Evolutionary conservation across 2,888 invertebrate genomes (phyloP), one percentile per base, ranked within the genome.

Genomic region (Cremastobaeus sp.): DNA sequence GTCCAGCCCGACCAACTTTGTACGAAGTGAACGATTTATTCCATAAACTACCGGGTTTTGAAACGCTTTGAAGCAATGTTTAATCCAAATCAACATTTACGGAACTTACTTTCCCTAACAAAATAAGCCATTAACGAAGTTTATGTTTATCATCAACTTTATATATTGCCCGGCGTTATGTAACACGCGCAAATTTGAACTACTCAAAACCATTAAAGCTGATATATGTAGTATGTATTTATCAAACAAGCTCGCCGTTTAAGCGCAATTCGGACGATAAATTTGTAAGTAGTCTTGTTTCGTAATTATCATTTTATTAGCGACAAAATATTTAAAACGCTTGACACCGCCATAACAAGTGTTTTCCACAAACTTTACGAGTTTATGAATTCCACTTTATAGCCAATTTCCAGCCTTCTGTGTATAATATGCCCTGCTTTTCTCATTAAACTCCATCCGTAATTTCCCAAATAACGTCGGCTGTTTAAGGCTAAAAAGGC

Each of bases 101-200:
- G 39, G 28, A 47, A 54, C 60, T 60, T 55, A 60, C 41, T 62
- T 55, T 70, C 15, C 12, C 28, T 34, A 54, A 62, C 35, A 48
- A 62, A 70, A 70, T 62, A 70, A 62, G 50, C 62, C 62, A 70
- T 70, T 70, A 70, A 70, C 62, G 48, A 70, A 70, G 62, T 70
- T 70, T 54, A 70, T 70, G 62, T 70, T 62, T 62, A 62, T 62
- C 55, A 62, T 70, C 17, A 55, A 62, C 47, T 59, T 62, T 62
- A 55, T 48, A 48, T 52, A 70, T 70, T 62, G 45, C 62, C 28
- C 1, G 1, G 35, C 41, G 41, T 59, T 68, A 18, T 34, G 52
- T 48, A 54, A 60, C 54, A 5, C 21, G 68, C 28, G 59, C 59
- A 68, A 68, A 68, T 68, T 59, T 68, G 30, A 59, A 37, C 59